phyloP scores from a whole-genome alignment of 2,888 invertebrate genomes.

The Baronia brevicornis region DNA sequence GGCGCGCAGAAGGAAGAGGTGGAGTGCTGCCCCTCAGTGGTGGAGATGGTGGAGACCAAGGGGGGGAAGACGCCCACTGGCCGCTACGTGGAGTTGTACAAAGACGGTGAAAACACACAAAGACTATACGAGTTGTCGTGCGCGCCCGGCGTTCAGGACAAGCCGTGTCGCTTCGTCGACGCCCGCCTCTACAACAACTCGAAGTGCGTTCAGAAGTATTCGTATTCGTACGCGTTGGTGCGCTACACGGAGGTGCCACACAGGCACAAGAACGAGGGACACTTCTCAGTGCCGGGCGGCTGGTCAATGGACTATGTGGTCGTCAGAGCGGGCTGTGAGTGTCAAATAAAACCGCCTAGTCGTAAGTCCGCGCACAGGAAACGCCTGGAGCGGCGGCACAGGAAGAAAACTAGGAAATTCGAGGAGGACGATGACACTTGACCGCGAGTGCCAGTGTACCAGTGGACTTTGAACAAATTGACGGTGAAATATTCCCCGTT shows the following conservation, averaged over 20 bases:
- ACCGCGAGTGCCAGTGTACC: conserved; percentile 42
- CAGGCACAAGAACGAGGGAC: conserved; percentile 49
- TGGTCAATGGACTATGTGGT: conserved; percentile 90
- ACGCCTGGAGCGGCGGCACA: conserved; percentile 42
- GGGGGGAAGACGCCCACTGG: conserved; percentile 85
- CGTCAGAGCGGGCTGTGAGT: conserved; percentile 89
- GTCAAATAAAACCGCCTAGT: conserved; percentile 80
- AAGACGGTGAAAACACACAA: conserved; percentile 80
- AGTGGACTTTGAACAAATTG: conserved; percentile 57
- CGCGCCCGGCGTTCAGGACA: conserved; percentile 79
- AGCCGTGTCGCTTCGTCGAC: conserved; percentile 85
- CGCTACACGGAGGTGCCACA: conserved; percentile 72
- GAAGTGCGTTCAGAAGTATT: conserved; percentile 88
- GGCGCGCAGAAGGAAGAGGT: conserved; percentile 66
- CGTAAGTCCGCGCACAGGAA: conserved; percentile 49
- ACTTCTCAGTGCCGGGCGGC: conserved; percentile 71
- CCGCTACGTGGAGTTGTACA: conserved; percentile 83
- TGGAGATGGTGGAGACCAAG: conserved; percentile 84
- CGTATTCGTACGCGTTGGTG: conserved; percentile 89
- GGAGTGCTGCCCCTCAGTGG: conserved; percentile 88
- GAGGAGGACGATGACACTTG: conserved; percentile 59
- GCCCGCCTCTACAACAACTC: conserved; percentile 80
- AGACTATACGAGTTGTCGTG: conserved; percentile 89
- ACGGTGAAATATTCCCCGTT: conserved; percentile 37
- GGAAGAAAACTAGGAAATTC: conserved; percentile 46